Evolutionary conservation across 2,888 invertebrate genomes (phyloP).

Genomic region (Plebejus melissa): DNA sequence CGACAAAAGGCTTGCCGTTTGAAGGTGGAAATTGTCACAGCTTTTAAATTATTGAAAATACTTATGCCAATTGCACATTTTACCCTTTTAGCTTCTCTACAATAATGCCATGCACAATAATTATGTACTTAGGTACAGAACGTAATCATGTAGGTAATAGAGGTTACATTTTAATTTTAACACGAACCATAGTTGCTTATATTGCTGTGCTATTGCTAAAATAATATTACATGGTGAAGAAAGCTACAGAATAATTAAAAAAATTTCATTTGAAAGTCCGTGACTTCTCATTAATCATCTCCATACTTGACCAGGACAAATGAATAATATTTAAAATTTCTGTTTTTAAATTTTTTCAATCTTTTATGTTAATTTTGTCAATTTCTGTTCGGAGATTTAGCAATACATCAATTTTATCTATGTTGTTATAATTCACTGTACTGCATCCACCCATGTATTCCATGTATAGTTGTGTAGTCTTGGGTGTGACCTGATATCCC

Average conservation of each 20-base stretch:
- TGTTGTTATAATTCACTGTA: neutral
- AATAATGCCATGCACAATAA: neutral
- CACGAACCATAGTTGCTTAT: neutral
- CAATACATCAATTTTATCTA: neutral
- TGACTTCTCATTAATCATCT: neutral
- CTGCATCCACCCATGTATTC: constrained; percentile 46
- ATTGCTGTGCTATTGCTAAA: too few relatives aligned
- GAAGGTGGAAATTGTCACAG: neutral
- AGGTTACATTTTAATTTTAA: too few relatives aligned
- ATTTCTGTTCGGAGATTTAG: too few relatives aligned
- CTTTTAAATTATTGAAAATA: neutral
- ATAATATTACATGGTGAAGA: too few relatives aligned
- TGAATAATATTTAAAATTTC: too few relatives aligned
- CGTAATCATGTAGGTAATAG: neutral
- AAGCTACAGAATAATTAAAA: too few relatives aligned
- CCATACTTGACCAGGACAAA: neutral
- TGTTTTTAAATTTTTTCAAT: too few relatives aligned
- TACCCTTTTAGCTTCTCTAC: neutral
- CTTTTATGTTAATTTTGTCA: too few relatives aligned
- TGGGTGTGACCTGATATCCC: constrained; percentile 53
- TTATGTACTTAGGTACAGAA: neutral
- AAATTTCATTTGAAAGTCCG: too few relatives aligned
- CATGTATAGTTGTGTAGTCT: constrained; percentile 57
- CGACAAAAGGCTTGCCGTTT: neutral
- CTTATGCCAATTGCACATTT: neutral